phyloP scores from a whole-genome alignment of 2,113 vertebrate genomes.

The Butorides virescens region DNA sequence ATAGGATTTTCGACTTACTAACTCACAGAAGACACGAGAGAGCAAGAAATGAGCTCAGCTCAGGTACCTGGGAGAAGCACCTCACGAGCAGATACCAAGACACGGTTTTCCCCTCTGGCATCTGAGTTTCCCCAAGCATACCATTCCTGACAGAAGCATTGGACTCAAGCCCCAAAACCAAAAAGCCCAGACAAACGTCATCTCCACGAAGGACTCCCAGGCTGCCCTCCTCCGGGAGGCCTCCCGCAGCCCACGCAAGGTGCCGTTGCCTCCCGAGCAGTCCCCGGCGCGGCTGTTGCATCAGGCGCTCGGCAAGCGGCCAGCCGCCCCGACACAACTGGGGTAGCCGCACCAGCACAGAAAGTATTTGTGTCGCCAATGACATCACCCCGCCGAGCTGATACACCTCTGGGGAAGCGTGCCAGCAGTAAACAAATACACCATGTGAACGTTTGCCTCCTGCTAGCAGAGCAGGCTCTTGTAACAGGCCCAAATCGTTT shows the following conservation, averaged over 20 bases:
- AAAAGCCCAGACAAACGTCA: not conserved
- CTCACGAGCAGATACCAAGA: not conserved
- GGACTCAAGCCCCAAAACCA: fast-evolving
- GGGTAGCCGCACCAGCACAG: not conserved
- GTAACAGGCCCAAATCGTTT: fast-evolving
- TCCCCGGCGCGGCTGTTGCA: not conserved
- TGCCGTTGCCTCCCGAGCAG: not conserved
- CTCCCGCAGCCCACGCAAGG: not conserved
- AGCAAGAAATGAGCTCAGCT: not conserved
- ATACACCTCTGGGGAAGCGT: not conserved
- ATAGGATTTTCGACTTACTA: not conserved
- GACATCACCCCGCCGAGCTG: not conserved
- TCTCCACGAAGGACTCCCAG: fast-evolving
- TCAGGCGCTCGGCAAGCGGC: not conserved
- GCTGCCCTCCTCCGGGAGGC: not conserved
- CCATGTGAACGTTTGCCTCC: fast-evolving
- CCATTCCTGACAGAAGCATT: not conserved
- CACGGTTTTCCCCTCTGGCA: not conserved
- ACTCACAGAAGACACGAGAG: not conserved
- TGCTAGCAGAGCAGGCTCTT: not conserved
- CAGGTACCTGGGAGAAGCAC: not conserved
- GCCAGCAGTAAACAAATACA: not conserved
- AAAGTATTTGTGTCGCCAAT: fast-evolving
- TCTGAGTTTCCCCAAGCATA: not conserved
- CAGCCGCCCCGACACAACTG: not conserved